Percentiles rank a stretch among this genome's conserved stretches.
phyloP scores from a whole-genome alignment of 2,888 invertebrate genomes.

The Nymphalis polychloros region DNA sequence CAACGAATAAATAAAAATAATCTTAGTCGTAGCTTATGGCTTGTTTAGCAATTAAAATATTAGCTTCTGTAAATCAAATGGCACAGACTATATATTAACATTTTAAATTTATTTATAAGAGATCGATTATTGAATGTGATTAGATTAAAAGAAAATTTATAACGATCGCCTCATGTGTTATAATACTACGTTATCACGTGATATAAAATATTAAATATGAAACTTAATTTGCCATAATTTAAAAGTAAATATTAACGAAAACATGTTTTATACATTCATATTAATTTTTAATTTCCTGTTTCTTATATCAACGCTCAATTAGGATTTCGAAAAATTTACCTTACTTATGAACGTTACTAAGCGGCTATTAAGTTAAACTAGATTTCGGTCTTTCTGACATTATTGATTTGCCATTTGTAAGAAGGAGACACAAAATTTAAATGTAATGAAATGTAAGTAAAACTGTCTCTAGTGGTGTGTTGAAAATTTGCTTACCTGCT shows the following conservation, averaged over 20 bases:
- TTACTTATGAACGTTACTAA: no score
- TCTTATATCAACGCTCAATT: no score
- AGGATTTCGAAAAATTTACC: no score
- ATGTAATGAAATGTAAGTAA: no score
- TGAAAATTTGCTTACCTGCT: no score
- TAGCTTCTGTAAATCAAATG: constrained; percentile 28
- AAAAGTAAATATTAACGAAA: not conserved
- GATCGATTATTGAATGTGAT: not conserved
- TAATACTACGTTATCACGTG: constrained; percentile 2
- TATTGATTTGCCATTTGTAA: no score
- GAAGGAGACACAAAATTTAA: no score
- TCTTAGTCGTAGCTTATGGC: not conserved
- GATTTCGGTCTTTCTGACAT: no score
- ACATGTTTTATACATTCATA: no score
- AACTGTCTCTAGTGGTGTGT: no score
- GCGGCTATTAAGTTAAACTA: no score
- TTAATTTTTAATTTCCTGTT: not conserved
- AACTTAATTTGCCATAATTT: not conserved
- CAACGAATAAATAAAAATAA: not conserved
- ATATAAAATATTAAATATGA: not conserved
- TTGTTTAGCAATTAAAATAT: constrained; percentile 16
- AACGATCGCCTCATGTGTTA: constrained; percentile 2
- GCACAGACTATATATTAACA: constrained; percentile 20
- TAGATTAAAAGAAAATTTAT: constrained; percentile 3
- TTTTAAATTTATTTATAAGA: constrained; percentile 16